Conservation (phyloP, 1,140 invertebrate genomes). For the Saccostrea echinata region DNA sequence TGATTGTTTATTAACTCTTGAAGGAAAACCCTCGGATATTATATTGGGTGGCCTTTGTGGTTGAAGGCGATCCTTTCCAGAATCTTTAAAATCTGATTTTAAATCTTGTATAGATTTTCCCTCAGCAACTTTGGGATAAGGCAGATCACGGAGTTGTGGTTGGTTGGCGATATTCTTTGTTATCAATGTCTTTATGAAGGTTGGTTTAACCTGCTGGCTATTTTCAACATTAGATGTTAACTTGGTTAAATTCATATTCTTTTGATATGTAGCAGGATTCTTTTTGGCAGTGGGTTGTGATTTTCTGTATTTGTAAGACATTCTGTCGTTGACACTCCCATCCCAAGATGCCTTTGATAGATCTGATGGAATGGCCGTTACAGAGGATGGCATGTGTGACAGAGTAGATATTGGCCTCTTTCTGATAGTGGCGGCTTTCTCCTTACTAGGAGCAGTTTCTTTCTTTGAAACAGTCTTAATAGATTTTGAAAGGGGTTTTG, state of each 20-base stretch:
- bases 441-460: not conserved
- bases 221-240: not conserved
- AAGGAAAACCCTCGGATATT: slow-evolving; percentile 3
- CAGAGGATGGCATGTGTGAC: slow-evolving; percentile 4
- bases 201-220: not conserved
- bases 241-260: not conserved
- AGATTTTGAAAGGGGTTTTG: not conserved
- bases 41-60: not conserved
- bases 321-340: not conserved
- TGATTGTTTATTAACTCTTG: not conserved
- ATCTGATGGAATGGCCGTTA: slow-evolving; percentile 3
- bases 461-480: not conserved
- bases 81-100: not conserved
- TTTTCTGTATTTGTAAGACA: slow-evolving; percentile 11
- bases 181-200: not conserved
- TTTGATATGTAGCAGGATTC: not conserved
- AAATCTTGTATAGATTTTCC: not conserved
- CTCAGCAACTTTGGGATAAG: not conserved
- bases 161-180: not conserved
- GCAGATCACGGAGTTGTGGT: not conserved
- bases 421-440: not conserved
- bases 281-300: not conserved
- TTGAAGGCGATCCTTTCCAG: not conserved
- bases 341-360: not conserved
- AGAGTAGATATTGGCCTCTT: slow-evolving; percentile 2